phyloP scores from a whole-genome alignment of 2,888 invertebrate species.

The Agrotis segetum region DNA sequence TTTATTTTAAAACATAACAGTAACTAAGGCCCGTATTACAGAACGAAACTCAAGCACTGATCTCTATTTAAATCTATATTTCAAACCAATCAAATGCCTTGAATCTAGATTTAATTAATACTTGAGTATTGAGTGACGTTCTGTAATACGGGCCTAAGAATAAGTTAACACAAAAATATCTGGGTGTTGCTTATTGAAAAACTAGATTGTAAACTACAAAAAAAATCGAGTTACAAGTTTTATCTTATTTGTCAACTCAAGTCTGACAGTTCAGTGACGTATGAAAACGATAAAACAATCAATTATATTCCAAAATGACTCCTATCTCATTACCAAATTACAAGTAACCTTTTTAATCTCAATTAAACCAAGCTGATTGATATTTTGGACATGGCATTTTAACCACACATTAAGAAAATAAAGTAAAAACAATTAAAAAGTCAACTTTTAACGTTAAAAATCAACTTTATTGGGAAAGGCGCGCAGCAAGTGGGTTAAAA shows the following conservation, averaged over 20 bases:
- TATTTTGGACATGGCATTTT: conserved; percentile 31
- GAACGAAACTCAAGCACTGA: too few relatives aligned
- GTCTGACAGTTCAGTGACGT: neutral
- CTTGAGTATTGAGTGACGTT: too few relatives aligned
- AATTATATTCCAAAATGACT: conserved; percentile 12
- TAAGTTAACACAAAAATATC: neutral
- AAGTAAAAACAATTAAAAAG: conserved; percentile 37
- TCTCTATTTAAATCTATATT: too few relatives aligned
- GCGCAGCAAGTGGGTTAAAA: conserved; percentile 39
- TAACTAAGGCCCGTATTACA: too few relatives aligned
- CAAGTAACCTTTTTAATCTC: conserved; percentile 49
- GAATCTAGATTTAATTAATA: too few relatives aligned
- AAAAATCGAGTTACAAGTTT: too few relatives aligned
- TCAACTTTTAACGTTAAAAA: conserved; percentile 32
- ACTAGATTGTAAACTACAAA: too few relatives aligned
- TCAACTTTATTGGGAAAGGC: conserved; percentile 49
- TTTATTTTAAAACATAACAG: too few relatives aligned
- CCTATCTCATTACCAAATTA: conserved; percentile 37
- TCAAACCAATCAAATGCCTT: too few relatives aligned
- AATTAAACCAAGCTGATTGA: conserved; percentile 30
- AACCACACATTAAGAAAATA: conserved; percentile 37
- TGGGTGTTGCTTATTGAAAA: neutral
- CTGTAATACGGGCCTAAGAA: too few relatives aligned
- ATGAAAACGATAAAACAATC: conserved; percentile 3
- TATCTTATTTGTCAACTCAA: too few relatives aligned